Evolutionary conservation across 2,888 invertebrate genomes (phyloP), one percentile per base, ranked within the genome.

Genomic region (Macrosoma leucophasiata): DNA sequence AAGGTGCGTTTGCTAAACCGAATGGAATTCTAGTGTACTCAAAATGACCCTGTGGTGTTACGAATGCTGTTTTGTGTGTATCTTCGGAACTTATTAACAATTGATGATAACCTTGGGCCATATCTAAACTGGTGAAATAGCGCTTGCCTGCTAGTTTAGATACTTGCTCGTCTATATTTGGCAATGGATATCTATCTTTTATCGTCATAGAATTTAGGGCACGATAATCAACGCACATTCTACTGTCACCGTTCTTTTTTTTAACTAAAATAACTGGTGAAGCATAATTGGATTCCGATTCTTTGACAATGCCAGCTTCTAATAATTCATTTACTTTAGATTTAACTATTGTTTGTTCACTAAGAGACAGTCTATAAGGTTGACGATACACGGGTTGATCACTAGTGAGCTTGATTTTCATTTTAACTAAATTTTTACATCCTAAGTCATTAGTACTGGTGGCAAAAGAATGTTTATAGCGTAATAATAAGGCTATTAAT

Each of bases 121-220:
- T 21, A 9, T 21, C 21, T 9, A 21, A 7, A 21, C 9, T 11
- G 4, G n/a, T 21, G 6, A 21, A 21, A 11, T 21, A 9, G 10
- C 9, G 10, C 6, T 21, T 21, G 3, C 21, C 21, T 21, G 21
- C 21, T 3, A 21, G 9, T 9, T 11, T 9, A 9, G 10, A 10
- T 6, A 21, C 9, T 11, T 21, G 21, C 3, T 19, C 19, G 9
- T 50, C 45, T 1, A 54, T 46, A 3, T 30, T 3, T 1, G 53
- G 53, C 5, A 53, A 3, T 0, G 53, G 53, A 11, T 35, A 52
- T 2, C 43, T 39, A 1, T 50, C 43, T n/a, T 4, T 53, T 40
- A 53, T 33, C 62, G 36, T 56, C 55, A 10, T 43, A 3, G 37
- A 31, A 35, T 70, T 70, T 1, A 67, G 23, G 1, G 31, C 37